Evolutionary conservation across 1,140 invertebrate genomes (phyloP), one percentile per base, ranked within the genome.

Genomic region (Drosophila biarmipes): DNA sequence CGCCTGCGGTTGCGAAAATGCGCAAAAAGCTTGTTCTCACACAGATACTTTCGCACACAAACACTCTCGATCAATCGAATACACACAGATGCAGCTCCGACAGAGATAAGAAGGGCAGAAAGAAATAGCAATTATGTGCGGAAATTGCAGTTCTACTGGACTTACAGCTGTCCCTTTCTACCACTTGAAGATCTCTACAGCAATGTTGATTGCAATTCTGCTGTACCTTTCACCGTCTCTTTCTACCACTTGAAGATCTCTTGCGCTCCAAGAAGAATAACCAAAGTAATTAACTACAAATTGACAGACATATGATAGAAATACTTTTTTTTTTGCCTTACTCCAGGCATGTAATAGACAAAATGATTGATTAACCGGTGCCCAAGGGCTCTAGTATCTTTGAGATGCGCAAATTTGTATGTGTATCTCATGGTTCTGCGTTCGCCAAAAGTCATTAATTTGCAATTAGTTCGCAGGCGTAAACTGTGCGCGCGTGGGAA

Each of bases 401-500:
- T 43, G 63, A 79, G 82, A 87, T 87, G 82, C 66, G 84, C 82
- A 72, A 82, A 78, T 78, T 57, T 66, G 4, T 19, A 24, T 27
- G 35, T 43, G 42, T 69, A 72, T 21, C 71, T 52, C 34, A 52
- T 53, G 55, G 49, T 73, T 73, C 56, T 73, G 35, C 51, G 53
- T 46, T 75, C 24, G 48, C 53, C 64, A 66, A 87, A 49, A 87
- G 84, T 90, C 84, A 87, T 87, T 87, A 87, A 87, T 87, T 87
- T 87, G 84, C 84, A 87, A 87, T 87, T 87, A 87, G 84, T 84
- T 87, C 58, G 67, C 51, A 61, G 82, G 71, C 78, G 48, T 73
- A 73, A 76, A 63, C 73, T 66, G 46, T 75, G 84, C 81, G 87
- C 79, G 84, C 82, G 85, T 89, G 84, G 84, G 85, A 89, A 89